Evolutionary conservation across 2,797 vertebrate genomes (phyloP).

Genomic region (Podarcis lilfordi): DNA sequence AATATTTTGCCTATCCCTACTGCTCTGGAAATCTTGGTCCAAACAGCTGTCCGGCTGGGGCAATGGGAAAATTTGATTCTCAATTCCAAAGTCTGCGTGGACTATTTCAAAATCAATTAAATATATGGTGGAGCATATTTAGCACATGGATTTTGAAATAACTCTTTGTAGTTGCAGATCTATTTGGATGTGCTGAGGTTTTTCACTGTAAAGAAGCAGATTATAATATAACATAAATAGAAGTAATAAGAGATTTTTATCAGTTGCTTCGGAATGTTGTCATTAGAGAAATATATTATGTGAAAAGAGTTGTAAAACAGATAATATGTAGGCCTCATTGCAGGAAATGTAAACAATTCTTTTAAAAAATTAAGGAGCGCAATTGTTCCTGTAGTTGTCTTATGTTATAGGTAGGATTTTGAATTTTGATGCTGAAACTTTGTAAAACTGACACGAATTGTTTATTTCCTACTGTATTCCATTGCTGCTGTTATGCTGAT

Average conservation of each 20-base stretch:
- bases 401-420: slow-evolving; percentile 70
- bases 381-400: slow-evolving; percentile 69
- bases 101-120: background rate
- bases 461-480: slow-evolving; percentile 62
- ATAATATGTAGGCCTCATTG: slow-evolving; percentile 57
- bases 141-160: background rate
- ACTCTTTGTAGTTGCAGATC: background rate
- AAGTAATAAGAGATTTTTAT: background rate
- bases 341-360: slow-evolving; percentile 75
- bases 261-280: background rate
- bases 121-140: background rate
- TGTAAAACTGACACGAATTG: slow-evolving; percentile 53
- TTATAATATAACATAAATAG: background rate
- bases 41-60: background rate
- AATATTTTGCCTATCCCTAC: no score
- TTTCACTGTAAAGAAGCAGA: background rate
- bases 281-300: slow-evolving; percentile 27
- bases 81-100: background rate
- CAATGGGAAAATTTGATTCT: background rate
- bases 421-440: slow-evolving; percentile 70
- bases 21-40: background rate
- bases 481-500: slow-evolving; percentile 33
- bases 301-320: slow-evolving; percentile 31
- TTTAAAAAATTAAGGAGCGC: slow-evolving; percentile 72
- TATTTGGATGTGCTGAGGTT: background rate